These are phyloP conservation scores for Sebastolobus alascanus DNA, from an alignment of 2,797 vertebrate species.

Conservation along the genomic window DNA sequence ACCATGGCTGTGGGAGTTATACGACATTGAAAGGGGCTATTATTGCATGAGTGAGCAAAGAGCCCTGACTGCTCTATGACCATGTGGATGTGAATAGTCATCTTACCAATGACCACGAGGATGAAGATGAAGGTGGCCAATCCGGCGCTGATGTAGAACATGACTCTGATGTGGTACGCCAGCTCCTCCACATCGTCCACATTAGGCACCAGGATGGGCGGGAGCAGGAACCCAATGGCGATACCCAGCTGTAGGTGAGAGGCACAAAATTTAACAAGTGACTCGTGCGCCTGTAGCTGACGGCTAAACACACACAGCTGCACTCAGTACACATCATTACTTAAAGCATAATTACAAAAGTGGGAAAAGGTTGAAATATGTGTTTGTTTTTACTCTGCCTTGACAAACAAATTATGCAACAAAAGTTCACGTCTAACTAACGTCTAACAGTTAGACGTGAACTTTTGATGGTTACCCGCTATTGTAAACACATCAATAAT, in stretches of 20 bases:
- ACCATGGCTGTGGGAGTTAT: constrained; percentile 19
- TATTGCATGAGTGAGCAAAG: constrained; percentile 18
- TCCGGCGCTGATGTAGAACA: constrained; percentile 95
- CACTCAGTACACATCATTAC: background rate
- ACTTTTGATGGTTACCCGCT: background rate
- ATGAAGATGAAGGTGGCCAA: constrained; percentile 91
- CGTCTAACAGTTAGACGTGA: too few relatives aligned
- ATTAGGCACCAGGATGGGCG: constrained; percentile 94
- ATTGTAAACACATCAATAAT: constrained; percentile 3
- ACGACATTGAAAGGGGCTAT: constrained; percentile 21
- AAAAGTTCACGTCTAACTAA: background rate
- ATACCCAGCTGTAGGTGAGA: constrained; percentile 89
- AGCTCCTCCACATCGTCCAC: constrained; percentile 86
- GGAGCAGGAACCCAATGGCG: constrained; percentile 94
- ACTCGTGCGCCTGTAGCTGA: background rate
- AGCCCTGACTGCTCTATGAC: constrained; percentile 9
- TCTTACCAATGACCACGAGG: constrained; percentile 92
- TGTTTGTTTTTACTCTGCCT: background rate
- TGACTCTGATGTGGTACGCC: constrained; percentile 90
- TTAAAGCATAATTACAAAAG: background rate
- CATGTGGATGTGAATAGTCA: background rate
- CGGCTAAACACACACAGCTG: background rate
- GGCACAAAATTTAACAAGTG: background rate
- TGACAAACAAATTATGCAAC: background rate
- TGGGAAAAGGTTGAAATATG: background rate